Percentiles rank a stretch among this genome's conserved stretches.
phyloP scores from a whole-genome alignment of 2,888 invertebrate genomes.

The Tiphia femorata region DNA sequence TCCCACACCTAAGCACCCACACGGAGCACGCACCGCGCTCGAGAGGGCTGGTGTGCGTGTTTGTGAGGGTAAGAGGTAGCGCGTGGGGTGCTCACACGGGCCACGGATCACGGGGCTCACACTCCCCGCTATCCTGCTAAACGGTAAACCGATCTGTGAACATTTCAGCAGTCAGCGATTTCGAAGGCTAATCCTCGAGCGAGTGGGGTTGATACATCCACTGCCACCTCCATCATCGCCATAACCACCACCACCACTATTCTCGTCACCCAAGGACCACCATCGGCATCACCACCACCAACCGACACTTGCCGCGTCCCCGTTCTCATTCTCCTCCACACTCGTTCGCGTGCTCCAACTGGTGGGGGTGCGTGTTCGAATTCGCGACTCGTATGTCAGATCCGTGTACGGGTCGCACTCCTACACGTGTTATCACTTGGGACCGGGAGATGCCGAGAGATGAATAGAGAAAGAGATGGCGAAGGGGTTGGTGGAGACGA shows the following conservation, averaged over 20 bases:
- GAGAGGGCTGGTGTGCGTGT: too few species aligned
- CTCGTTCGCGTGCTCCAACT: background rate
- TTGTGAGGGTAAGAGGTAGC: too few species aligned
- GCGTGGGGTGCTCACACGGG: slow-evolving; percentile 50
- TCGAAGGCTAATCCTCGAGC: slow-evolving; percentile 65
- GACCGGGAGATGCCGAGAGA: too few species aligned
- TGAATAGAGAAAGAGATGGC: background rate
- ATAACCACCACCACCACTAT: slow-evolving; percentile 7
- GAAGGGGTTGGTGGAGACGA: background rate
- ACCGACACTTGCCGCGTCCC: slow-evolving; percentile 21
- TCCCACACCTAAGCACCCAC: background rate
- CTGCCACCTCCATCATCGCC: slow-evolving; percentile 31
- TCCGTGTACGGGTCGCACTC: slow-evolving; percentile 10
- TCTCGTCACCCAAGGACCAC: slow-evolving; percentile 21
- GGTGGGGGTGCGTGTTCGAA: slow-evolving; percentile 4
- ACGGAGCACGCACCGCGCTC: too few species aligned
- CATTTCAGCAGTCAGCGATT: slow-evolving; percentile 68
- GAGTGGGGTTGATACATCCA: slow-evolving; percentile 64
- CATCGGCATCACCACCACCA: slow-evolving; percentile 6
- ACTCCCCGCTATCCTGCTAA: slow-evolving; percentile 66
- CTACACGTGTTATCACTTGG: slow-evolving; percentile 42
- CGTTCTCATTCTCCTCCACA: background rate
- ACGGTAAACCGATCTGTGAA: slow-evolving; percentile 69
- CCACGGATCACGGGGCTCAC: slow-evolving; percentile 61
- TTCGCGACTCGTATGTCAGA: slow-evolving; percentile 34